Base-by-base conservation (phyloP, 1,140 invertebrate genomes). In the Ptiloglossa arizonensis region DNA sequence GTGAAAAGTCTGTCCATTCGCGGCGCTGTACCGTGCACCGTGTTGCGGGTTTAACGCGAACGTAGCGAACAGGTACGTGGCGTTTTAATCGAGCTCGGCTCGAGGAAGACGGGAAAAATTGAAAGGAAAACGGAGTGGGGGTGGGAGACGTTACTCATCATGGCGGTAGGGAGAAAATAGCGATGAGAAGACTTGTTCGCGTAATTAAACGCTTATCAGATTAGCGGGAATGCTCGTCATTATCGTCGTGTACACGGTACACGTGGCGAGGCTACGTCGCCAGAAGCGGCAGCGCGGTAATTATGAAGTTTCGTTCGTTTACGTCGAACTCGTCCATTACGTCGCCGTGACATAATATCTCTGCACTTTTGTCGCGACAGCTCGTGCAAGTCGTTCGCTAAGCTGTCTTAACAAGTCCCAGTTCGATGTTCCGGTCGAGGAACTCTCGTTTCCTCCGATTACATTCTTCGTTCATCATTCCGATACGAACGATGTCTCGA, bases 161-260 rank as follows among this genome's bases (percentile, higher is more conserved):
- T 41, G 9, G 38, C 22, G 17, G 27, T n/a, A 17, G 41, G n/a
- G 27, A 48, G 17, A 29, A 60, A 38, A 69, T 17, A 41, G 15
- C 24, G 32, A 68, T 9, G 29, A 38, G 54, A 68, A 48, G 41
- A 57, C 52, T 59, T 17, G 69, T 27, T 69, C 44, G 5, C 48
- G 64, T 78, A 88, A 89, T 90, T 88, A 87, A 89, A 84, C 68
- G 60, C 80, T 88, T 86, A 88, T 87, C 86, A 85, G 80, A 88
- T 87, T 84, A 80, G 63, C 59, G 79, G 73, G 82, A 79, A 86
- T 56, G 54, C 62, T 80, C 82, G 54, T 75, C 64, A 69, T 88
- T 81, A 85, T 77, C 69, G 27, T 56, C 77, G 62, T 59, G 68
- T 60, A 75, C 67, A 41, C 57, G 8, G 41, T 60, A 27, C 72